A percentile compares a stretch with the other conserved stretches of the same genome.
phyloP scores from a whole-genome alignment of 1,140 invertebrate species.

The Melanaphis sacchari region DNA sequence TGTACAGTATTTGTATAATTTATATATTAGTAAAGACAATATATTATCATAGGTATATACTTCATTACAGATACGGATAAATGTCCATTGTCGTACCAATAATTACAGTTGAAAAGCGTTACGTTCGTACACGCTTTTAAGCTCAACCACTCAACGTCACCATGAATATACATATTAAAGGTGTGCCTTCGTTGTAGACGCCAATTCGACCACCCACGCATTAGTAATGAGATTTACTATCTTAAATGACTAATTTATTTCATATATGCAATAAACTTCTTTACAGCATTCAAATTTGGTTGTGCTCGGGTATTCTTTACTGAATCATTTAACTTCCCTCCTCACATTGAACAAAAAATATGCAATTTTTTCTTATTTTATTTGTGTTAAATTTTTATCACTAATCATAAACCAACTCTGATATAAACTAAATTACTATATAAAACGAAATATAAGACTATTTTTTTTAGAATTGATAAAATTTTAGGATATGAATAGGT shows the following conservation, averaged over 20 bases:
- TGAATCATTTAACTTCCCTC: too few species aligned
- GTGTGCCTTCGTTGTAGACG: neutral
- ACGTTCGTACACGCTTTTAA: neutral
- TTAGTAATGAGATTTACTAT: neutral
- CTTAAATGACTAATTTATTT: too few species aligned
- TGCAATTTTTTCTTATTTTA: too few species aligned
- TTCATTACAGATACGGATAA: neutral
- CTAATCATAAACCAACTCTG: neutral
- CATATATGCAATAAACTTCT: neutral
- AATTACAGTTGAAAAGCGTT: neutral
- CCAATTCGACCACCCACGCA: neutral
- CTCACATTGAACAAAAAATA: too few species aligned
- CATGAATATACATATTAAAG: neutral
- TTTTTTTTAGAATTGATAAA: neutral
- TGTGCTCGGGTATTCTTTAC: too few species aligned
- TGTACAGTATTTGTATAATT: neutral
- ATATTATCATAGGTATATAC: neutral
- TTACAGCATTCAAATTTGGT: too few species aligned
- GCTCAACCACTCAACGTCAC: too few species aligned
- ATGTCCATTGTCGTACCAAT: neutral
- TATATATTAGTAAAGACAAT: neutral
- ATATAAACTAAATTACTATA: neutral
- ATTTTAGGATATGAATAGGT: neutral
- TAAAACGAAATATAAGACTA: neutral
- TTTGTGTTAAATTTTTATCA: neutral